Evolutionary conservation across 2,113 vertebrate species (phyloP).

Genomic region (Phaethon lepturus): DNA sequence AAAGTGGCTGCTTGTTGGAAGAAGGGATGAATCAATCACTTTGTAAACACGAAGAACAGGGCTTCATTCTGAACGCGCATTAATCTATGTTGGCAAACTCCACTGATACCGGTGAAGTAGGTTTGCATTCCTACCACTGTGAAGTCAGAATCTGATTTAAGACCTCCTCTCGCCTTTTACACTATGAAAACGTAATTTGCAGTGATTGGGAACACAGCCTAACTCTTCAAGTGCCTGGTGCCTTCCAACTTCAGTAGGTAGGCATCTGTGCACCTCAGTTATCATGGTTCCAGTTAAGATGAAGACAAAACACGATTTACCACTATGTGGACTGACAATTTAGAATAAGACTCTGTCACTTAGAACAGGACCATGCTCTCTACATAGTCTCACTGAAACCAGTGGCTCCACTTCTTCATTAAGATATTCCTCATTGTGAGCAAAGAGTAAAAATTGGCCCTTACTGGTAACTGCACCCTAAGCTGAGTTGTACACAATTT

Average conservation of each 20-base stretch:
- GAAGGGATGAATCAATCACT: neutral
- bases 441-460: neutral
- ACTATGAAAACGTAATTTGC: neutral
- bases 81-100: neutral
- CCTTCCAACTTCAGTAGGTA: neutral
- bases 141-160: neutral
- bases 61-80: neutral
- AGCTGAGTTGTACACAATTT: neutral
- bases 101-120: neutral
- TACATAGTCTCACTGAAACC: neutral
- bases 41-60: neutral
- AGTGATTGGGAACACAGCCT: neutral
- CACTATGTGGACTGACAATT: neutral
- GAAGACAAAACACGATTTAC: neutral
- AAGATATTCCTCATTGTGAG: neutral
- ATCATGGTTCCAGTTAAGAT: neutral
- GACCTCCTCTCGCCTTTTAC: neutral
- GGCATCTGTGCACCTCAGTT: neutral
- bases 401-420: neutral
- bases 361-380: neutral
- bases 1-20: neutral
- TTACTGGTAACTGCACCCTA: neutral
- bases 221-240: neutral
- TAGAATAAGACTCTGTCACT: neutral
- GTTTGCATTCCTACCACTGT: neutral